A percentile compares a stretch with the other conserved stretches of the same genome.
These are phyloP conservation scores for Crossaster papposus DNA, from an alignment of 53 echinoderm and acorn worm species.

Conservation along the genomic window DNA sequence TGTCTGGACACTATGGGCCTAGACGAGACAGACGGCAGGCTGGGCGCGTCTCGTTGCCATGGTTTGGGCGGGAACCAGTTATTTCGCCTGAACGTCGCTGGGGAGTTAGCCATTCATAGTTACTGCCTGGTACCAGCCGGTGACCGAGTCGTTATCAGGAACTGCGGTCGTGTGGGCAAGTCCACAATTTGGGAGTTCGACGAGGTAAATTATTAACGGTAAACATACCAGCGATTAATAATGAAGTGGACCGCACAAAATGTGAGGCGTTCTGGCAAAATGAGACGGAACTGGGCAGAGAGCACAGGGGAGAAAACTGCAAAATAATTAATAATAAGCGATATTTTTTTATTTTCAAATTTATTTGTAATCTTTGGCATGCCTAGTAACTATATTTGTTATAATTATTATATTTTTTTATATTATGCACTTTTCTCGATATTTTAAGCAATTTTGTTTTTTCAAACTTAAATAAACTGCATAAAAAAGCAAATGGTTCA, in stretches of 20 bases:
- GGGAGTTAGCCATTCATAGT: slow-evolving; percentile 67
- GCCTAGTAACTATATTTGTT: too few relatives aligned
- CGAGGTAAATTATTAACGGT: slow-evolving; percentile 53
- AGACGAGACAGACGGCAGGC: slow-evolving; percentile 43
- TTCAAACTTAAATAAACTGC: too few relatives aligned
- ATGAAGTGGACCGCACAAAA: neutral
- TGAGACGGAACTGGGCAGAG: too few relatives aligned
- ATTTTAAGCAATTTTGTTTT: too few relatives aligned
- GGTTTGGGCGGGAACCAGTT: slow-evolving; percentile 94
- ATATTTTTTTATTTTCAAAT: too few relatives aligned
- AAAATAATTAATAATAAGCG: too few relatives aligned
- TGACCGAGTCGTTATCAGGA: slow-evolving; percentile 37
- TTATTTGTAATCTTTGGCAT: too few relatives aligned
- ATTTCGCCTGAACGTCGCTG: slow-evolving; percentile 78
- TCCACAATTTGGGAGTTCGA: slow-evolving; percentile 67
- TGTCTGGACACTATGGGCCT: slow-evolving; percentile 89
- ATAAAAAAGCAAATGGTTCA: too few relatives aligned
- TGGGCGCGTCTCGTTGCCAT: slow-evolving; percentile 85
- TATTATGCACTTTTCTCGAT: too few relatives aligned
- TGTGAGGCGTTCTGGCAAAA: too few relatives aligned
- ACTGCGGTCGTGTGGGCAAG: slow-evolving; percentile 55
- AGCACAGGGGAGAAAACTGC: too few relatives aligned
- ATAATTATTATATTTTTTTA: too few relatives aligned
- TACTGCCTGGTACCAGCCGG: slow-evolving; percentile 66
- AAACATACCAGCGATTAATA: neutral